Base-by-base conservation (phyloP, 53 echinoderm and acorn worm species). In the Zoroaster sp. region DNA sequence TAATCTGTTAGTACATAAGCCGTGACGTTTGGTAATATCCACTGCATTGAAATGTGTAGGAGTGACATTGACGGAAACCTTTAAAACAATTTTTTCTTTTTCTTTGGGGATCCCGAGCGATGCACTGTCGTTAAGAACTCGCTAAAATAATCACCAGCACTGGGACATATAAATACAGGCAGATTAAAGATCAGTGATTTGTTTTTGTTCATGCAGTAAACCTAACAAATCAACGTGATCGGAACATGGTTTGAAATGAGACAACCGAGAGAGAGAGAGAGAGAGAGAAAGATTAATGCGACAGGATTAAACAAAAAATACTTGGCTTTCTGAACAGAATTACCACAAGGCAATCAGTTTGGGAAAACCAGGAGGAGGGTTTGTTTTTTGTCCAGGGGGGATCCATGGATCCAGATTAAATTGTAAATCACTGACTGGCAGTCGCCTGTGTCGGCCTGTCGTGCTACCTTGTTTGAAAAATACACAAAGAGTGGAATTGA, bases 391-490 rank as follows among this genome's bases (percentile, higher is more conserved):
- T 40, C 11, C 6, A 39, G 20, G 35, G 35, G 9, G 54, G 78
- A 37, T 18, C 34, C 17, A 37, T 51, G 54, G 12, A 21, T 51
- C 9, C 35, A 42, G 85, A 85, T 85, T 85, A 85, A 85, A 85
- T 85, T 85, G 72, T 85, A 85, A 85, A 72, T 85, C 85, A 85
- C 41, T 85, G 49, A 35, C 18, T 15, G 33, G 35, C 44, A 69
- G 71, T 85, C 85, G 70, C 85, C 85, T 46, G 85, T 85, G 51
- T 85, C 71, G 85, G 85, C 85, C 45, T 46, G 66, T 15, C 46
- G 33, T 71, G 85, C 55, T 79, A 47, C 70, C 85, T 85, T 85
- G 85, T 85, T 85, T 85, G 46, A 85, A 85, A 85, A 85, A 70
- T 85, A 85, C 85, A 85, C 85, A 85, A 32, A 13, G 7, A 36